Percentiles rank a stretch among this genome's conserved stretches.
Conservation (phyloP, 2,888 invertebrate genomes). For the Hermodice carunculata region DNA sequence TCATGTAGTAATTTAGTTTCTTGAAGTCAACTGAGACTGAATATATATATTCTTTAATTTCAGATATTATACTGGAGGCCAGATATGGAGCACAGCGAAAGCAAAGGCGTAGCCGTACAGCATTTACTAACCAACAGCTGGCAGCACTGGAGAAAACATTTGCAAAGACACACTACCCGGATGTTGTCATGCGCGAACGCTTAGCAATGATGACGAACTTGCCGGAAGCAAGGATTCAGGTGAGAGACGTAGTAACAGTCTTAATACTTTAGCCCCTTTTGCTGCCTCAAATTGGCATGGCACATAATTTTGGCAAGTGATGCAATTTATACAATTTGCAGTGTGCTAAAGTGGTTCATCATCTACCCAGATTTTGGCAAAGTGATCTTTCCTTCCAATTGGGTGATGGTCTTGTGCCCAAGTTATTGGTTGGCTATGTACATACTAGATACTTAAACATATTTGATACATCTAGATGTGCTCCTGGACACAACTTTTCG, state of each 20-base stretch:
- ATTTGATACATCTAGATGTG: too few species aligned
- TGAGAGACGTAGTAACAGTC: slow-evolving; percentile 35
- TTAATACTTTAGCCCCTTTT: too few species aligned
- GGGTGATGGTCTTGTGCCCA: background rate
- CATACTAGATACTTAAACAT: too few species aligned
- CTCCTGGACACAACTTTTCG: too few species aligned
- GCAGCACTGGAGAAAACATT: slow-evolving; percentile 71
- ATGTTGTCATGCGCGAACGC: slow-evolving; percentile 71
- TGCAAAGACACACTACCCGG: slow-evolving; percentile 71
- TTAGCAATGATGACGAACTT: slow-evolving; percentile 71
- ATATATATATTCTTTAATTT: slow-evolving; percentile 14
- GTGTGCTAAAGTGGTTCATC: too few species aligned
- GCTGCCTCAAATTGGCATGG: too few species aligned
- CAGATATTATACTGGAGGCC: slow-evolving; percentile 66
- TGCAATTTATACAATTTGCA: too few species aligned
- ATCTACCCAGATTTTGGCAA: background rate
- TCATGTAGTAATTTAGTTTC: too few species aligned
- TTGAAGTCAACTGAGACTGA: too few species aligned
- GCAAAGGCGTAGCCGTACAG: slow-evolving; percentile 70
- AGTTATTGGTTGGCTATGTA: too few species aligned
- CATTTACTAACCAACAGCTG: slow-evolving; percentile 71
- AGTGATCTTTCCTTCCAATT: background rate
- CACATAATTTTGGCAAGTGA: too few species aligned
- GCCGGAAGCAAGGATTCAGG: slow-evolving; percentile 72
- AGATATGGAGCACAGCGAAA: slow-evolving; percentile 68